phyloP scores from a whole-genome alignment of 2,888 invertebrate species.

The Griposia aprilina region DNA sequence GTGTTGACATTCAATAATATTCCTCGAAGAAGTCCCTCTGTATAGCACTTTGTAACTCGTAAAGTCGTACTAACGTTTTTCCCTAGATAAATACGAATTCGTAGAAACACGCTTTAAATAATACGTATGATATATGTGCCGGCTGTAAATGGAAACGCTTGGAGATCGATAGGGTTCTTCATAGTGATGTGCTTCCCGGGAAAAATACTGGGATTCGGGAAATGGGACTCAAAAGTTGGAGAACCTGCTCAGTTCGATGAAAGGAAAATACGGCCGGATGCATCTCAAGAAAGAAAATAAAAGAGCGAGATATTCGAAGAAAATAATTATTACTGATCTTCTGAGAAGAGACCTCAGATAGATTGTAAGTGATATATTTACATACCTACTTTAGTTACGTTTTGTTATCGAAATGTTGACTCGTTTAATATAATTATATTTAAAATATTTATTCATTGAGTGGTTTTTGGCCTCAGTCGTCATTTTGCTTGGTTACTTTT shows the following conservation, averaged over 20 bases:
- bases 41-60: background rate
- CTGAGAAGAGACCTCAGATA: too few species aligned
- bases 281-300: background rate
- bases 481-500: too few species aligned
- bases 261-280: background rate
- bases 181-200: constrained; percentile 31
- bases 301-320: background rate
- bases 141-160: constrained; percentile 56
- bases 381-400: too few species aligned
- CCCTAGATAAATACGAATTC: constrained; percentile 26
- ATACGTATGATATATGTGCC: constrained; percentile 67
- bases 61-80: background rate
- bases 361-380: too few species aligned
- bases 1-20: background rate
- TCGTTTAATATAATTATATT: too few species aligned
- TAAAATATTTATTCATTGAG: background rate
- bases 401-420: background rate
- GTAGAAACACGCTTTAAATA: constrained; percentile 60
- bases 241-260: background rate
- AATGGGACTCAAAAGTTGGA: background rate
- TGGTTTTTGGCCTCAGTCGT: background rate
- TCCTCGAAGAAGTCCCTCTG: background rate
- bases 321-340: background rate
- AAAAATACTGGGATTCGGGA: constrained; percentile 12
- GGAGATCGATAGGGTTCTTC: constrained; percentile 51